phyloP scores from a whole-genome alignment of 2,888 invertebrate genomes.

The Lithophane semibrunnea region DNA sequence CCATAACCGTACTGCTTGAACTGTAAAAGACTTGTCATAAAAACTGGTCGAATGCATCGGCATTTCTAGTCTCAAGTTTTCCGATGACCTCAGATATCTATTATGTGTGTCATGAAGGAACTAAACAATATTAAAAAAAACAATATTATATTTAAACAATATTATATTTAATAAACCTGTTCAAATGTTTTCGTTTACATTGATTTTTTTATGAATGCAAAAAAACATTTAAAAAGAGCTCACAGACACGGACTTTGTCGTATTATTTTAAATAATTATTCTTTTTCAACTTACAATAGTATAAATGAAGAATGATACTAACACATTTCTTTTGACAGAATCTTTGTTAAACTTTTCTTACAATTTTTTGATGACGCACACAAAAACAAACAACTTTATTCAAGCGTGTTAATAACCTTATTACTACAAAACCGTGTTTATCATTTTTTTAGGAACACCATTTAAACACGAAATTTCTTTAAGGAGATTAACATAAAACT shows the following conservation, averaged over 20 bases:
- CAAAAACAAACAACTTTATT: not conserved
- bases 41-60: too few relatives aligned
- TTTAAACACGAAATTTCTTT: too few relatives aligned
- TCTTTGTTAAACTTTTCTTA: not conserved
- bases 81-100: too few relatives aligned
- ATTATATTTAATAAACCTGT: not conserved
- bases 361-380: not conserved
- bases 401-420: not conserved
- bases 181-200: not conserved
- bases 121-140: too few relatives aligned
- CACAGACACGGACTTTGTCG: not conserved
- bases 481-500: too few relatives aligned
- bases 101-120: too few relatives aligned
- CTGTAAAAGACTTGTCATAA: too few relatives aligned
- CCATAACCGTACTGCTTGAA: too few relatives aligned
- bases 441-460: too few relatives aligned
- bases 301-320: not conserved
- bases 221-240: not conserved
- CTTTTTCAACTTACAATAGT: not conserved
- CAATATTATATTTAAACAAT: too few relatives aligned
- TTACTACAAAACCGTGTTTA: too few relatives aligned
- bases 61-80: too few relatives aligned
- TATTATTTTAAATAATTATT: not conserved
- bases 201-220: not conserved
- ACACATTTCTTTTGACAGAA: not conserved